Evolutionary conservation across 2,888 invertebrate species (phyloP).

Genomic region (Macrophya alboannulata): DNA sequence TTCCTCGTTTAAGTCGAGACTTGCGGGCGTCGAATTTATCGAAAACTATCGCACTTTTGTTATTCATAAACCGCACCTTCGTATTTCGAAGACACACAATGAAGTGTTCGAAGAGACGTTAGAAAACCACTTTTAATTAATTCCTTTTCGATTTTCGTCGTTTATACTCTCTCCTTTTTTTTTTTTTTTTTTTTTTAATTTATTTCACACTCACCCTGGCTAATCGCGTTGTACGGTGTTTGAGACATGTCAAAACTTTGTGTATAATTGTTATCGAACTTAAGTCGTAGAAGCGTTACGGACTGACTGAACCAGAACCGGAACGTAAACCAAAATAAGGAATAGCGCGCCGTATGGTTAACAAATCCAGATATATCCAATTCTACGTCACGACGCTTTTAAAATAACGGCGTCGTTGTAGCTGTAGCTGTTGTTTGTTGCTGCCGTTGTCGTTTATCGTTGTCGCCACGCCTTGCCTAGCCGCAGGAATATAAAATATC

Average conservation of each 20-base stretch:
- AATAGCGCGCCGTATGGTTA: neutral
- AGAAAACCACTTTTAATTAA: neutral
- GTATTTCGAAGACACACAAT: neutral
- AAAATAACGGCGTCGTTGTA: neutral
- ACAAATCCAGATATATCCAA: neutral
- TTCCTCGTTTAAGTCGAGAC: neutral
- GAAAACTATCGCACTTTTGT: neutral
- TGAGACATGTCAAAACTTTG: neutral
- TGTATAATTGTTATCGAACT: neutral
- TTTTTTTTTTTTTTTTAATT: neutral
- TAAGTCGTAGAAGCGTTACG: neutral
- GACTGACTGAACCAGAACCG: neutral
- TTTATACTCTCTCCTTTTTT: neutral
- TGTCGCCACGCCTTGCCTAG: neutral
- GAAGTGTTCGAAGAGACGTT: neutral
- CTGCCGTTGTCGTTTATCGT: neutral
- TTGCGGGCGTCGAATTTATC: neutral
- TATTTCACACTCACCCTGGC: slow-evolving; percentile 3
- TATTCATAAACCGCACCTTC: neutral
- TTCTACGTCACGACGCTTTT: neutral
- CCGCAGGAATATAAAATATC: neutral
- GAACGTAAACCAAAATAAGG: too few relatives aligned
- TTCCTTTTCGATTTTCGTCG: neutral
- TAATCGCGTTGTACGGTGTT: neutral
- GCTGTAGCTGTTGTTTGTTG: neutral